A percentile compares a stretch with the other conserved stretches of the same genome.
Evolutionary conservation across 2,113 vertebrate genomes (phyloP).

Genomic region (Zosterops japonicus): DNA sequence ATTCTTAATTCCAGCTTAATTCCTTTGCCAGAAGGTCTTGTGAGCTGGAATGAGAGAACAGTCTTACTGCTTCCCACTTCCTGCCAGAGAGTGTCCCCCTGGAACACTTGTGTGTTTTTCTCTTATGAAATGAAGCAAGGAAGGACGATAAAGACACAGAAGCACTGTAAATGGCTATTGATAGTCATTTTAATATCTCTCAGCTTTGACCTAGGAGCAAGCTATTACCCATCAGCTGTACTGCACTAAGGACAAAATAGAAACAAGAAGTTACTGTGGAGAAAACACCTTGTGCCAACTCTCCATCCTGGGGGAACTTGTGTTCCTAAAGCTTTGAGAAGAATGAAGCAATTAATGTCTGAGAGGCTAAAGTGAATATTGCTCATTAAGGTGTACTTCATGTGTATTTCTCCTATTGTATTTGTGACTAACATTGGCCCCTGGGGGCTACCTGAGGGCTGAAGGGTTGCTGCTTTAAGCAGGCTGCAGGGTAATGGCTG

Average conservation of each 20-base stretch:
- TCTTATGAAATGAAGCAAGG: not conserved
- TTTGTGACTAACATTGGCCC: not conserved
- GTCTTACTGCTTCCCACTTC: not conserved
- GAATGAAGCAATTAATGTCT: not conserved
- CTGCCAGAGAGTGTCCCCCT: not conserved
- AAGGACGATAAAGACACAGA: not conserved
- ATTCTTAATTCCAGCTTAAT: too few species aligned
- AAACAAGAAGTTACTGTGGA: not conserved
- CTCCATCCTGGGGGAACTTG: not conserved
- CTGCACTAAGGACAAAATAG: not conserved
- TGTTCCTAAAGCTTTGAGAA: conserved; percentile 1
- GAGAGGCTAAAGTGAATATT: not conserved
- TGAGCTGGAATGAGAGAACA: not conserved
- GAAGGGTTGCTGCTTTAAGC: not conserved
- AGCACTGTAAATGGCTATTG: not conserved
- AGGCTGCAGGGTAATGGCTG: not conserved
- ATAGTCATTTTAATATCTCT: not conserved
- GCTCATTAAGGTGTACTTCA: not conserved
- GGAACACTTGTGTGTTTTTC: not conserved
- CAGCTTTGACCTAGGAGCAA: not conserved
- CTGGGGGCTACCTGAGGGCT: not conserved
- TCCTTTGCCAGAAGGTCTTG: not conserved
- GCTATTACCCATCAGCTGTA: not conserved
- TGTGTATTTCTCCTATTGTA: not conserved
- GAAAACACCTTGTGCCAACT: not conserved